Conservation (phyloP, 2,888 invertebrate species). For the Hirtodrosophila trivittata region DNA sequence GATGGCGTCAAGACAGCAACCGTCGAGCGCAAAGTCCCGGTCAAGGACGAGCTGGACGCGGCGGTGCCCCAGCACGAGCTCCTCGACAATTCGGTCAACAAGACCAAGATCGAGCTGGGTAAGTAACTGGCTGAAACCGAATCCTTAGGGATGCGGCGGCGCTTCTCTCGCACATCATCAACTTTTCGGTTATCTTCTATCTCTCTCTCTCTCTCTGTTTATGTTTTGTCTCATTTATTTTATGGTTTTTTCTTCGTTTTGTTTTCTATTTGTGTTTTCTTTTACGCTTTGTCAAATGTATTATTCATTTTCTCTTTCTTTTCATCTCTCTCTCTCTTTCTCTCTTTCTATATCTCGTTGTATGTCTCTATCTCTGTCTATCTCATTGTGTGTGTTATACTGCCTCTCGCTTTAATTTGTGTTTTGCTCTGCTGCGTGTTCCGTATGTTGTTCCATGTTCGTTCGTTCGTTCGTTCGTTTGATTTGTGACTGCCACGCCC, state of each 20-base stretch:
- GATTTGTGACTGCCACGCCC: slow-evolving; percentile 65
- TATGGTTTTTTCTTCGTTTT: slow-evolving; percentile 1
- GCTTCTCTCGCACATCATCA: slow-evolving; percentile 25
- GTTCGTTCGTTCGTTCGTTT: slow-evolving; percentile 53
- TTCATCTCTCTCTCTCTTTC: slow-evolving; percentile 21
- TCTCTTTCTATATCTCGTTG: slow-evolving; percentile 21
- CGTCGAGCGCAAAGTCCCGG: slow-evolving; percentile 88
- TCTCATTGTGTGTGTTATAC: slow-evolving; percentile 50
- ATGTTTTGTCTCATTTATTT: too few species aligned
- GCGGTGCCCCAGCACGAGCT: slow-evolving; percentile 94
- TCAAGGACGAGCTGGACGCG: slow-evolving; percentile 91
- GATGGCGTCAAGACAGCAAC: slow-evolving; percentile 89
- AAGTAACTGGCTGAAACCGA: slow-evolving; percentile 45
- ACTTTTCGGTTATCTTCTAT: too few species aligned
- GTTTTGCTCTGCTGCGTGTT: slow-evolving; percentile 53
- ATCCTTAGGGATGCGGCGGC: not conserved
- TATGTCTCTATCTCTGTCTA: slow-evolving; percentile 32
- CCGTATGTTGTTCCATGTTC: slow-evolving; percentile 45
- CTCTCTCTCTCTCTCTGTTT: too few species aligned
- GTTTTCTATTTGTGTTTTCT: slow-evolving; percentile 13
- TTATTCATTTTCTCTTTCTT: slow-evolving; percentile 21
- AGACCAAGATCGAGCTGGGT: slow-evolving; percentile 92
- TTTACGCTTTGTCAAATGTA: slow-evolving; percentile 16
- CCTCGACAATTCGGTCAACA: slow-evolving; percentile 93
- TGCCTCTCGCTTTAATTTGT: slow-evolving; percentile 44